Conservation (phyloP, 2,797 vertebrate species). For the Gallinago solitaria region DNA sequence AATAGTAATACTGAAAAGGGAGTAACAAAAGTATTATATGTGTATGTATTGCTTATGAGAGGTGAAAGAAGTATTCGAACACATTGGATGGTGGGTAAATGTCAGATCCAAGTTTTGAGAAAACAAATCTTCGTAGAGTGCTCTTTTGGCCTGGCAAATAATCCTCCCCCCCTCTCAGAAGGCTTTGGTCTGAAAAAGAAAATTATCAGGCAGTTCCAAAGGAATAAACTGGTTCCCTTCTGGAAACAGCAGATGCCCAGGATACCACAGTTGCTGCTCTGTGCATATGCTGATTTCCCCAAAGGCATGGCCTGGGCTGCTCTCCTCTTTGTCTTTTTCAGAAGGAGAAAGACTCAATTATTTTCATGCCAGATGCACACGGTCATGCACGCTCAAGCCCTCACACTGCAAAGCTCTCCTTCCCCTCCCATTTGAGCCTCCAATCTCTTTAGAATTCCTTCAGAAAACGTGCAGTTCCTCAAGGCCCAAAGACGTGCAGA, state of each 20-base stretch:
- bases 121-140: background rate
- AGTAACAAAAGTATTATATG: background rate
- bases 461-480: background rate
- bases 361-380: background rate
- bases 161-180: background rate
- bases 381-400: background rate
- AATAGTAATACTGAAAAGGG: background rate
- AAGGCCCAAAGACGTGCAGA: background rate
- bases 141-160: background rate
- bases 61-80: background rate
- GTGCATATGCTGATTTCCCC: constrained; percentile 39
- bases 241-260: constrained; percentile 35
- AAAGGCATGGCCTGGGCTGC: background rate
- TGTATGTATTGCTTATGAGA: background rate
- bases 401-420: background rate
- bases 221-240: background rate
- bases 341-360: constrained; percentile 15
- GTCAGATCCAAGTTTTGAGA: background rate
- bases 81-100: background rate
- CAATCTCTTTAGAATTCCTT: background rate
- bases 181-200: constrained; percentile 3
- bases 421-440: background rate
- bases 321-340: background rate
- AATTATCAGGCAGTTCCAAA: background rate
- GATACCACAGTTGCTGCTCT: background rate